Percentiles rank a stretch among this genome's conserved stretches.
phyloP scores from a whole-genome alignment of 2,888 invertebrate genomes.

The Leucania comma region DNA sequence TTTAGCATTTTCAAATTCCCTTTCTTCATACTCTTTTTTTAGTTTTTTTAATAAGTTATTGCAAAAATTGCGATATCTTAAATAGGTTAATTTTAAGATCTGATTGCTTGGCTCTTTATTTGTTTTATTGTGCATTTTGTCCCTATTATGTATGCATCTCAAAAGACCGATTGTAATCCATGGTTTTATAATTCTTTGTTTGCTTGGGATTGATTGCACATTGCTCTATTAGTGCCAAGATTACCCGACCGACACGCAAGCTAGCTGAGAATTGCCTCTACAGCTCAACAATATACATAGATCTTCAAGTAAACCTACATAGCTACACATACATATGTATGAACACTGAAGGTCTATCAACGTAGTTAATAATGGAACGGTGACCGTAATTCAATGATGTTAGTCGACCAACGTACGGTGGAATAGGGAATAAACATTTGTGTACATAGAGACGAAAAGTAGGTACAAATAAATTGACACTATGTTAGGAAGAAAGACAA shows the following conservation, averaged over 20 bases:
- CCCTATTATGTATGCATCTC: too few species aligned
- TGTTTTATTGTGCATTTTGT: too few species aligned
- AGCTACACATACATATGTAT: neutral
- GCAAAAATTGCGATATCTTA: too few species aligned
- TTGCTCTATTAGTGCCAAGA: neutral
- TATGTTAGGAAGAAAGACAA: neutral
- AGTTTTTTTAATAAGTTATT: too few species aligned
- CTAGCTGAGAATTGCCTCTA: slow-evolving; percentile 1
- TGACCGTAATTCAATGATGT: slow-evolving; percentile 40
- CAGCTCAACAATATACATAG: slow-evolving; percentile 10
- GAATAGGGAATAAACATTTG: slow-evolving; percentile 1
- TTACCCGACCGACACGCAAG: slow-evolving; percentile 6
- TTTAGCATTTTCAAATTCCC: too few species aligned
- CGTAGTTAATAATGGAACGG: slow-evolving; percentile 39
- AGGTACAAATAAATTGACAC: neutral
- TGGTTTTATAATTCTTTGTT: too few species aligned
- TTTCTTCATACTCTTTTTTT: too few species aligned
- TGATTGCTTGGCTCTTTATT: too few species aligned
- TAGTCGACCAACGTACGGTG: neutral
- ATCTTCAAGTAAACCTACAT: neutral
- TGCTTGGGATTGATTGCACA: too few species aligned
- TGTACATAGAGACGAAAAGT: neutral
- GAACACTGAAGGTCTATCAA: slow-evolving; percentile 6
- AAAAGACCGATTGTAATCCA: too few species aligned
- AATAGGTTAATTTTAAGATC: too few species aligned